Evolutionary conservation across 2,797 vertebrate genomes (phyloP).

Genomic region (Mallotus villosus): DNA sequence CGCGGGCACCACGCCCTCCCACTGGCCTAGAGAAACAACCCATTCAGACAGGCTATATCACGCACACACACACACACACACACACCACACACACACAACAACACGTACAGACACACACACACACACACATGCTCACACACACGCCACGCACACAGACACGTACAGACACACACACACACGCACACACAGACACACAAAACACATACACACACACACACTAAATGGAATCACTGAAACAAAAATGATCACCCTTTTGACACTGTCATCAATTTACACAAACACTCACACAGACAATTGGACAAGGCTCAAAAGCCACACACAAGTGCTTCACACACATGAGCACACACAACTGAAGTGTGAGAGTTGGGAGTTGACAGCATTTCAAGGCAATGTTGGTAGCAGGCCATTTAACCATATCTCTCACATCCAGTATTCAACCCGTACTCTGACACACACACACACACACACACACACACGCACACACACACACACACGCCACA

Average conservation of each 20-base stretch:
- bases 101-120: not conserved
- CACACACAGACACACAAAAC: not conserved
- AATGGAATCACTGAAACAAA: conserved; percentile 52
- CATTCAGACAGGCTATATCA: conserved; percentile 69
- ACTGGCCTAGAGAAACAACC: conserved; percentile 70
- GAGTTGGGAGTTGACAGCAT: not conserved
- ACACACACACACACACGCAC: not conserved
- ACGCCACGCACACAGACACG: conserved; percentile 11
- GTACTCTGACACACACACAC: not conserved
- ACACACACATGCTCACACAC: not conserved
- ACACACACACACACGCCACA: conserved; percentile 9
- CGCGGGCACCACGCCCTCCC: conserved; percentile 76
- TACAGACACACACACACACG: not conserved
- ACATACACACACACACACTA: conserved; percentile 19
- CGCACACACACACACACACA: conserved; percentile 29
- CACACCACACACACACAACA: not conserved
- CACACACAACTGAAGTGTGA: conserved; percentile 11
- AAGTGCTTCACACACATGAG: not conserved
- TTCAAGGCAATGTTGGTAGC: not conserved
- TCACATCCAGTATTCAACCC: conserved; percentile 5
- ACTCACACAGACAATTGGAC: not conserved
- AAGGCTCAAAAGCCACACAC: conserved; percentile 20
- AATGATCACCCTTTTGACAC: conserved; percentile 42
- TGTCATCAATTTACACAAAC: conserved; percentile 34
- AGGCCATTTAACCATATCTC: conserved; percentile 25